Conservation (phyloP, 2,113 vertebrate species). For the Smithornis capensis region DNA sequence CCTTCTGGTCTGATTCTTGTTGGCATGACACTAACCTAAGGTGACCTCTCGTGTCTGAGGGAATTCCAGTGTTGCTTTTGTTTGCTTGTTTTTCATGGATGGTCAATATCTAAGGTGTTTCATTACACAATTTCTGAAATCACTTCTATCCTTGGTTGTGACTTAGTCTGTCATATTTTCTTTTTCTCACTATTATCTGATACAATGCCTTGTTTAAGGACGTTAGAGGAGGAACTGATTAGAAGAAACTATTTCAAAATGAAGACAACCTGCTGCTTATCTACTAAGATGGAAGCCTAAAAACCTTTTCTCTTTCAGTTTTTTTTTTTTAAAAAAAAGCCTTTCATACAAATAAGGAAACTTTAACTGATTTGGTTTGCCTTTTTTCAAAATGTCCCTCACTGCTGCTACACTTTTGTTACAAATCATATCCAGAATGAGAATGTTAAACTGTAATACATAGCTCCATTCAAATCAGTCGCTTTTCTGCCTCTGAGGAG, state of each 20-base stretch:
- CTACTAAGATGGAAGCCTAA: neutral
- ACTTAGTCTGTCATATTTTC: neutral
- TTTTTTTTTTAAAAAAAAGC: neutral
- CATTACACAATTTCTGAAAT: neutral
- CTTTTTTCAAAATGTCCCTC: constrained; percentile 17
- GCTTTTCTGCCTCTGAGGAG: constrained; percentile 57
- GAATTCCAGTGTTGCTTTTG: neutral
- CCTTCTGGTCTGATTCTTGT: neutral
- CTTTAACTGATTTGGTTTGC: neutral
- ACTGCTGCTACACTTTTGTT: constrained; percentile 65
- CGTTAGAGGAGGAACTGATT: neutral
- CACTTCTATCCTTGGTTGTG: neutral
- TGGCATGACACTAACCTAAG: neutral
- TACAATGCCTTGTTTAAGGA: neutral
- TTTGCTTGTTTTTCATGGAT: neutral
- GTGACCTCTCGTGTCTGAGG: neutral
- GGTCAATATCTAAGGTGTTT: neutral
- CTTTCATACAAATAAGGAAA: neutral
- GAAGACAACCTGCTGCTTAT: neutral
- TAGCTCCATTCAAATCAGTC: constrained; percentile 68
- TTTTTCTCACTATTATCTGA: neutral
- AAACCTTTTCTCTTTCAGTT: neutral
- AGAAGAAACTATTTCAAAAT: neutral
- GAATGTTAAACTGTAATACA: constrained; percentile 45
- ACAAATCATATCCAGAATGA: constrained; percentile 57